phyloP scores from a whole-genome alignment of 2,113 vertebrate genomes.

The Hippopotamus amphibius region DNA sequence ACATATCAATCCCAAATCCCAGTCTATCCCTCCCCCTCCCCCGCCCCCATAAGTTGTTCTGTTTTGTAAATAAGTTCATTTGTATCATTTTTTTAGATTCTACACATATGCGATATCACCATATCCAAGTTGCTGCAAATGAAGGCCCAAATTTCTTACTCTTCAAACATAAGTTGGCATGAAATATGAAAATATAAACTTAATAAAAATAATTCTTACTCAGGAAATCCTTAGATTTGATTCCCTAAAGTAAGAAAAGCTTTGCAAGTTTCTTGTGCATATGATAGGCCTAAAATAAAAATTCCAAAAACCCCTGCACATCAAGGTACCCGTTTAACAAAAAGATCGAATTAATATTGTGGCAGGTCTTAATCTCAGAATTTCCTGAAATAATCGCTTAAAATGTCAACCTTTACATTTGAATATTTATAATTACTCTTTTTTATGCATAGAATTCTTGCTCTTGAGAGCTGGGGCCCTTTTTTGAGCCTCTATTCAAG shows the following conservation, averaged over 20 bases:
- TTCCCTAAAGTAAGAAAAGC: background rate
- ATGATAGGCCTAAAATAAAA: background rate
- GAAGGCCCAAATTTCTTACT: conserved; percentile 20
- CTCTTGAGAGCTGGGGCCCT: background rate
- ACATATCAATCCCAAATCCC: background rate
- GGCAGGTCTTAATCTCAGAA: background rate
- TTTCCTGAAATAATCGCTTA: conserved; percentile 7
- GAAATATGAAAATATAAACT: background rate
- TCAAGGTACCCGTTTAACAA: background rate
- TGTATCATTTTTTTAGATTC: background rate
- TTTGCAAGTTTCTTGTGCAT: conserved; percentile 30
- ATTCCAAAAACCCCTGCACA: background rate
- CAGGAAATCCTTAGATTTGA: conserved; percentile 3
- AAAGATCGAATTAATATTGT: conserved; percentile 28
- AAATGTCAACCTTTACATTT: conserved; percentile 33
- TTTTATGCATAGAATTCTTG: conserved; percentile 26
- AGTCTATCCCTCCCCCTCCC: background rate
- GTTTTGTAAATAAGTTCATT: background rate
- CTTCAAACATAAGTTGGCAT: conserved; percentile 35
- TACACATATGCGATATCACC: background rate
- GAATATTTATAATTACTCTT: background rate
- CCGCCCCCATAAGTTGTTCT: background rate
- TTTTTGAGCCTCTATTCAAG: conserved; percentile 13
- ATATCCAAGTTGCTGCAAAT: background rate
- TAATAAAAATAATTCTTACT: background rate